A percentile compares a stretch with the other conserved stretches of the same genome.
phyloP scores from a whole-genome alignment of 2,113 vertebrate species.

The Empidonax alnorum region DNA sequence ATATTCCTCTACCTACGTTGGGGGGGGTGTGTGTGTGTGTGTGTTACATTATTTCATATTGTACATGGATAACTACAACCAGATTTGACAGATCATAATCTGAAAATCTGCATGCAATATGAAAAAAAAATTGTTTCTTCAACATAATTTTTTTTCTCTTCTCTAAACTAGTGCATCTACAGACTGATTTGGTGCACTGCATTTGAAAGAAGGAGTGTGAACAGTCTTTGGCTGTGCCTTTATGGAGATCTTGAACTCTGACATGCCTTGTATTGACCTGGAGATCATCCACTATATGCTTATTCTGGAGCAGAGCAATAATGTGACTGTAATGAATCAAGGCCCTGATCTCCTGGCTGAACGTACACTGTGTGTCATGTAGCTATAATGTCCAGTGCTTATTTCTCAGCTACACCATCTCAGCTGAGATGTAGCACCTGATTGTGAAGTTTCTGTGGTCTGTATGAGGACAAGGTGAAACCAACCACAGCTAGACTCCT shows the following conservation, averaged over 20 bases:
- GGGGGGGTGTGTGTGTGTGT: not conserved
- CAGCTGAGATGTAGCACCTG: not conserved
- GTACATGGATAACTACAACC: not conserved
- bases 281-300: not conserved
- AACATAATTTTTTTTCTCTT: not conserved
- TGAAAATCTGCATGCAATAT: not conserved
- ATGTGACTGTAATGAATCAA: not conserved
- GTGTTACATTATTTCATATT: not conserved
- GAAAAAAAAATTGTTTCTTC: not conserved
- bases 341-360: not conserved
- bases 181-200: not conserved
- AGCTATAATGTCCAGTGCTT: not conserved
- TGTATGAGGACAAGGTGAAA: not conserved
- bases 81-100: not conserved
- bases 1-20: not conserved
- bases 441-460: not conserved
- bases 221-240: not conserved
- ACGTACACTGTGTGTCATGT: not conserved
- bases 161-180: not conserved
- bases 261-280: not conserved
- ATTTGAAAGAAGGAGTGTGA: not conserved
- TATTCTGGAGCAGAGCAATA: not conserved
- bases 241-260: not conserved
- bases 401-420: not conserved
- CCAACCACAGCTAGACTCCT: not conserved